Evolutionary conservation across 1,140 invertebrate genomes (phyloP).

Genomic region (Dendroctonus ponderosae): DNA sequence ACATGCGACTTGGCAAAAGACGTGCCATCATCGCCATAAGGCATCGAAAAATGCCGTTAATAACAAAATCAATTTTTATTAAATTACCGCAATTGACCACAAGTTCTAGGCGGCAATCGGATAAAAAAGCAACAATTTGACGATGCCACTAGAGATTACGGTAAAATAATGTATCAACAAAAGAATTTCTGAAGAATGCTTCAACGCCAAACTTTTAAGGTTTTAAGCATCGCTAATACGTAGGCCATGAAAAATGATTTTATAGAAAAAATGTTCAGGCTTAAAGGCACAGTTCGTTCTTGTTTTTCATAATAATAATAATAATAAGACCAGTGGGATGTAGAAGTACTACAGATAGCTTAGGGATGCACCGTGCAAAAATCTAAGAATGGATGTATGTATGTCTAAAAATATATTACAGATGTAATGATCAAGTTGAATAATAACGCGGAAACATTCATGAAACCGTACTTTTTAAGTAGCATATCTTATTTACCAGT

Average conservation of each 20-base stretch:
- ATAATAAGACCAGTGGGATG: too few species aligned
- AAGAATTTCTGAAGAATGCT: too few species aligned
- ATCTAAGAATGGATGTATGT: too few species aligned
- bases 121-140: conserved; percentile 3
- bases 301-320: too few species aligned
- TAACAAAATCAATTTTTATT: conserved; percentile 12
- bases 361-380: not conserved
- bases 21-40: not conserved
- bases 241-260: too few species aligned
- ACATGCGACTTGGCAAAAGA: not conserved
- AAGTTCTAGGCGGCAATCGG: conserved; percentile 1
- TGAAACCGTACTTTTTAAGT: not conserved
- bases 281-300: too few species aligned
- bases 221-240: too few species aligned
- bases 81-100: conserved; percentile 7
- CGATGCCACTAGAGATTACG: conserved; percentile 5
- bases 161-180: not conserved
- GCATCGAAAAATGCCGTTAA: conserved; percentile 5
- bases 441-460: not conserved
- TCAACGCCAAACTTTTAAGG: too few species aligned
- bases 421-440: not conserved
- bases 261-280: too few species aligned
- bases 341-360: too few species aligned
- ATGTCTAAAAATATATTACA: not conserved
- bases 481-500: not conserved